phyloP scores from a whole-genome alignment of 2,888 invertebrate genomes.

The Crossocerus cetratus region DNA sequence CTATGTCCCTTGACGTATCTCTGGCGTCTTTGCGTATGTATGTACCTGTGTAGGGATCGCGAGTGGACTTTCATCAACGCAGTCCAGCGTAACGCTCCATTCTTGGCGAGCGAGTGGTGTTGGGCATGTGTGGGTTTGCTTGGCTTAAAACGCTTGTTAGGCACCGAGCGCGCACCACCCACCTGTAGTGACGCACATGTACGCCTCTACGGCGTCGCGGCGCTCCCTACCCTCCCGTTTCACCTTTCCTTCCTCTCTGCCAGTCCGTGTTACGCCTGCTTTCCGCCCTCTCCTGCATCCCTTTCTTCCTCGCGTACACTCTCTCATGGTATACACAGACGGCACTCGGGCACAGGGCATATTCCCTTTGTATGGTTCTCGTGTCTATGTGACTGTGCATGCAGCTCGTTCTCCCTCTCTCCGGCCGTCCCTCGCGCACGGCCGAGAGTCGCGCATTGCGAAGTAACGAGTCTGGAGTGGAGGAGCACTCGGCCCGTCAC shows the following conservation, averaged over 20 bases:
- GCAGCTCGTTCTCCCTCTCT: neutral
- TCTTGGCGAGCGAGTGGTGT: neutral
- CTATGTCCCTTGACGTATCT: no score
- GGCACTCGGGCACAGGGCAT: neutral
- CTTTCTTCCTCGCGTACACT: neutral
- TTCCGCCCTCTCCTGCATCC: neutral
- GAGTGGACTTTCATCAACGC: no score
- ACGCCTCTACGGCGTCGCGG: constrained; percentile 5
- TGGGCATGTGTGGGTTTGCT: constrained; percentile 8
- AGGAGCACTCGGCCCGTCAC: constrained; percentile 61
- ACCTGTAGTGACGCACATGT: neutral
- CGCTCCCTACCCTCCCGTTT: constrained; percentile 18
- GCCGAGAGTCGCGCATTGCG: constrained; percentile 61
- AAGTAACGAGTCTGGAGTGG: constrained; percentile 66
- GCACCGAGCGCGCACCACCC: neutral
- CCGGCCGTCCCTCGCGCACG: constrained; percentile 49
- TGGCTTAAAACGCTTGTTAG: constrained; percentile 25
- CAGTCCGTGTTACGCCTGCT: neutral
- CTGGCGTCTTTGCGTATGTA: no score
- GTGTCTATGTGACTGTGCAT: neutral
- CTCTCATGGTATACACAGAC: neutral
- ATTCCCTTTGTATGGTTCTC: no score
- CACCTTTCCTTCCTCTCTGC: constrained; percentile 5
- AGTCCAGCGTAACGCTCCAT: neutral
- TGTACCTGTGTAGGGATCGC: no score